Base-by-base conservation (phyloP, 64 coral and sea anemone species). In the Montipora cactus region DNA sequence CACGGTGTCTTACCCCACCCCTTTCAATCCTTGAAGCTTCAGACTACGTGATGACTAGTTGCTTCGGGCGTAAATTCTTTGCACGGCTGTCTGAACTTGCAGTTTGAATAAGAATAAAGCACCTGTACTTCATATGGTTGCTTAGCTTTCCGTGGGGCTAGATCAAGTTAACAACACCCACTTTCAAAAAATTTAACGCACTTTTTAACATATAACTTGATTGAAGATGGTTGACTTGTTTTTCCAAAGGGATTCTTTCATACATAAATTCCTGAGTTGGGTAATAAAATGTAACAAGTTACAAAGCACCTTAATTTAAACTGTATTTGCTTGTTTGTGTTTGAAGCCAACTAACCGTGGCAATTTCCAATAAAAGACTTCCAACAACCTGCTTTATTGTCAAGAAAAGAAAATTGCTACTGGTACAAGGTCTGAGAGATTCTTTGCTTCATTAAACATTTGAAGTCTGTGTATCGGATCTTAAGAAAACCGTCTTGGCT, bases 261-360 rank as follows among this genome's bases (percentile, higher is more conserved):
- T 5, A 82, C 13, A 47, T 18, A 16, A 86, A n/a, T 20, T 37
- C 8, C 47, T 20, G 47, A 10, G 49, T 85, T 72, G 46, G 12
- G 80, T 45, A 58, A 84, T 67, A 25, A 84, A 84, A 67, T 84
- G 81, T 84, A 84, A 47, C 61, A 6, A 67, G 58, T 86, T 86
- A 71, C 82, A 86, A 72, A 47, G 66, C 44, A 49, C 18, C 47
- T 49, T 45, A 55, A 55, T 0, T 55, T 10, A 19, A n/a, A 18
- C 2, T n/a, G 10, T 11, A 8, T 6, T 57, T 57, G 47, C 67
- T 67, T 84, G 82, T 86, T 86, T 86, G 71, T 23, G 46, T 64
- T 86, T 86, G 46, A 37, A 50, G 82, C 10, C 8, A 71, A 71
- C 46, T 47, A 50, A 86, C 61, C 82, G 82, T 86, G 18, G 19